These are phyloP conservation scores for Pyxicephalus adspersus DNA, from an alignment of 2,113 vertebrate genomes.

Conservation along the genomic window DNA sequence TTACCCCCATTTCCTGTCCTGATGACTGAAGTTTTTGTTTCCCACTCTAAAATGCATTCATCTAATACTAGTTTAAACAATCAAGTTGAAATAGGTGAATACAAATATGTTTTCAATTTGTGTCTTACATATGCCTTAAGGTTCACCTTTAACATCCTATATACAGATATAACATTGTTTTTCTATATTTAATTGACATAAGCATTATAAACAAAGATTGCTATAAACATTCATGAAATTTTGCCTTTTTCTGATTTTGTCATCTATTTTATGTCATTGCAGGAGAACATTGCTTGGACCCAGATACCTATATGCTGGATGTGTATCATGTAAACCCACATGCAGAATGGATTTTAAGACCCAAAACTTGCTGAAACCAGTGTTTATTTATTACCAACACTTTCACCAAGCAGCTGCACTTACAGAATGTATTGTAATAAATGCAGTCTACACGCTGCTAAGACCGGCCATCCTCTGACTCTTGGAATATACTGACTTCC, in stretches of 20 bases:
- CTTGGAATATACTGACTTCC: background rate
- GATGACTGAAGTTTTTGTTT: too few species aligned
- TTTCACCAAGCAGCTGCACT: background rate
- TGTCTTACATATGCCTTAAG: too few species aligned
- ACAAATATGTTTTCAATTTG: too few species aligned
- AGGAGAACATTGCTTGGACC: constrained; percentile 93
- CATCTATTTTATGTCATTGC: constrained; percentile 40
- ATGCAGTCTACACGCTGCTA: background rate
- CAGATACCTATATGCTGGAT: constrained; percentile 84
- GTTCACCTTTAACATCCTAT: too few species aligned
- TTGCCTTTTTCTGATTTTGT: background rate
- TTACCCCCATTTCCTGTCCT: too few species aligned
- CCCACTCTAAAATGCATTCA: too few species aligned
- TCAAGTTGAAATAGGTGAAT: too few species aligned
- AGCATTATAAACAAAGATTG: too few species aligned
- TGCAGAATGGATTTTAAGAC: constrained; percentile 94
- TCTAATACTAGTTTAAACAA: too few species aligned
- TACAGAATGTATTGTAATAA: constrained; percentile 1
- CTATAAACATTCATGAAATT: background rate
- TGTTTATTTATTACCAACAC: constrained; percentile 28
- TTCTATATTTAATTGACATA: too few species aligned
- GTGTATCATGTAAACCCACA: constrained; percentile 88
- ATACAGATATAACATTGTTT: too few species aligned
- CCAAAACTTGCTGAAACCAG: constrained; percentile 71
- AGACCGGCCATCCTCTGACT: constrained; percentile 18